Evolutionary conservation across 2,797 vertebrate genomes (phyloP).

Genomic region (Leuciscus waleckii): DNA sequence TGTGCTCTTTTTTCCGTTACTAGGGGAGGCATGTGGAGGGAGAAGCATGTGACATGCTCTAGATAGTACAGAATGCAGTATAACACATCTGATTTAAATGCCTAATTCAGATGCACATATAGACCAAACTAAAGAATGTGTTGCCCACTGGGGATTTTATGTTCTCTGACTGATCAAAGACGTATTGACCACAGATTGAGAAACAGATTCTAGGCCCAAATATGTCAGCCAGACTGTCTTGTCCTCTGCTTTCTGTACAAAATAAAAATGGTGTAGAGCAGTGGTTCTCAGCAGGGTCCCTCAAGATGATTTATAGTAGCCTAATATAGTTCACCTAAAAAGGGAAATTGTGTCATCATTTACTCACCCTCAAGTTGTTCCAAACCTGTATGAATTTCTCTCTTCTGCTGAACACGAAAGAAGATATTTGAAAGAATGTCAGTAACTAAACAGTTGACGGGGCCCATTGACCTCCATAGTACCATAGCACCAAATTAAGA

Average conservation of each 20-base stretch:
- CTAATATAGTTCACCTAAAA: too few relatives aligned
- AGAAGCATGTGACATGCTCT: constrained; percentile 39
- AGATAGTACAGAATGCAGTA: constrained; percentile 41
- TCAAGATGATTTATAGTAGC: neutral
- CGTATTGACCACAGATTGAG: neutral
- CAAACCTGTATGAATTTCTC: too few relatives aligned
- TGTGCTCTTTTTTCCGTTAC: constrained; percentile 38
- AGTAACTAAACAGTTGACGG: too few relatives aligned
- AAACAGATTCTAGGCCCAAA: neutral
- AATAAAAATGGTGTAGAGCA: neutral
- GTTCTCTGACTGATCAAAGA: neutral
- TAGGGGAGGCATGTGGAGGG: neutral
- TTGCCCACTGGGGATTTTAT: neutral
- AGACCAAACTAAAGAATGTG: neutral
- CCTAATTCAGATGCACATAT: constrained; percentile 15
- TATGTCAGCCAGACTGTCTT: neutral
- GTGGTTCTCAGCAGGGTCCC: neutral
- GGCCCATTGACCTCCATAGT: too few relatives aligned
- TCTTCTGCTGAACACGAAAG: too few relatives aligned
- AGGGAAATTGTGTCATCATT: too few relatives aligned
- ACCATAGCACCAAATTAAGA: neutral
- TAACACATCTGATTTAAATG: constrained; percentile 21
- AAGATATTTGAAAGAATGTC: too few relatives aligned
- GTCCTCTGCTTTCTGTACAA: neutral
- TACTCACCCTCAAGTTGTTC: too few relatives aligned